Conservation (phyloP, 1,140 invertebrate species). For the Trichomalopsis sarcophagae region DNA sequence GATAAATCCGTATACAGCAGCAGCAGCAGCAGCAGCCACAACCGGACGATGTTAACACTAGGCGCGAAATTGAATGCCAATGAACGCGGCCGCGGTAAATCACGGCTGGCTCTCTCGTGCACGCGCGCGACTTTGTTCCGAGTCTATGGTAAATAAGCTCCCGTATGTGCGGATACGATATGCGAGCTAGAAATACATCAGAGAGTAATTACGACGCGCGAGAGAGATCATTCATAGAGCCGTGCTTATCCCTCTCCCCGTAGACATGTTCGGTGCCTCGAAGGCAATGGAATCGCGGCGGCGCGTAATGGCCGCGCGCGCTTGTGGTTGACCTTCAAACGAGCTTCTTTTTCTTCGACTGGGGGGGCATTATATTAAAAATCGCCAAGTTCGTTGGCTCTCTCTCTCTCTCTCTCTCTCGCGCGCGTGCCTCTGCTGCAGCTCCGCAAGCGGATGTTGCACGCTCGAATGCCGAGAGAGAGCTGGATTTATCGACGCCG, state of each 20-base stretch:
- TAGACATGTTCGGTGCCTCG: not conserved
- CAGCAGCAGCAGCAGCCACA: not conserved
- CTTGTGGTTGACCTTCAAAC: conserved; percentile 46
- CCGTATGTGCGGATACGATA: too few species aligned
- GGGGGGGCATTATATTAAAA: conserved; percentile 32
- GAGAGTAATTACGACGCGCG: conserved; percentile 24
- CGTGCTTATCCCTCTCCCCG: not conserved
- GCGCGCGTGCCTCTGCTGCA: not conserved
- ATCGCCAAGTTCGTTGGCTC: conserved; percentile 15
- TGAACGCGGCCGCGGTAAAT: not conserved
- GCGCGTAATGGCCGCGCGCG: conserved; percentile 17
- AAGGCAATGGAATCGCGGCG: conserved; percentile 25
- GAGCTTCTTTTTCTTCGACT: conserved; percentile 31
- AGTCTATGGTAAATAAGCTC: not conserved
- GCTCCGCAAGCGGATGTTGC: conserved; percentile 23
- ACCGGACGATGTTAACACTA: not conserved
- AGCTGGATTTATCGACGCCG: conserved; percentile 13
- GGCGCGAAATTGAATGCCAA: conserved; percentile 17
- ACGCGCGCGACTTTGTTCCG: not conserved
- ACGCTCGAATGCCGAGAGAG: conserved; percentile 20
- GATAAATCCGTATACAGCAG: not conserved
- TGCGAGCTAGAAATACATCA: conserved; percentile 15
- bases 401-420: not conserved
- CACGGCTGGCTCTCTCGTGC: not conserved
- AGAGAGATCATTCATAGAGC: conserved; percentile 22